Evolutionary conservation across 1,140 invertebrate species (phyloP), one percentile per base, ranked within the genome.

Genomic region (Diachasma alloeum): DNA sequence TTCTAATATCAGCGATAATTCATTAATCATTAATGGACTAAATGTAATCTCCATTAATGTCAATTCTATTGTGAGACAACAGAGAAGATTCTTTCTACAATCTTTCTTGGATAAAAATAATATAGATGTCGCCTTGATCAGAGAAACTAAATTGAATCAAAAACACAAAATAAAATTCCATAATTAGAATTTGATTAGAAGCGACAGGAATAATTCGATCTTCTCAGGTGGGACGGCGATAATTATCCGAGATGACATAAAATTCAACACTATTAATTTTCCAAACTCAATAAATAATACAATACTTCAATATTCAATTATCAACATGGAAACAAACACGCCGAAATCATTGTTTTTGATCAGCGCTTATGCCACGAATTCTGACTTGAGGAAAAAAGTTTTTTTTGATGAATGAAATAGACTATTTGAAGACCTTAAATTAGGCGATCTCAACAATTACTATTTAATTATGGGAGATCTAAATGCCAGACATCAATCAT

Each of bases 391-490:
- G 17, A 22, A 67, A 24, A 26, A 11, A 5, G 15, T 59, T 2
- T 70, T 69, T 22, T 24, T 36, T 11, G 15, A 36, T 8, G 66
- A 75, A 19, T 39, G 69, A 0, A 36, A 70, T 2, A n/a, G 1
- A 0, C 31, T 75, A 6, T 75, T 53, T 13, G 26, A 9, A 13
- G 42, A 56, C 17, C 36, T 75, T 0, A 39, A 75, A 4, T 31
- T 75, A 0, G 19, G 26, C 11, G 4, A 75, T 31, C 6, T 2
- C 24, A 59, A 72, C 17, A 72, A 72, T 39, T 72, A 67, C 37
- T 77, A 72, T n/a, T 22, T 77, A 6, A 19, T 77, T 8, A 37
- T 69, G 26, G 75, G 75, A 8, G 75, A 72, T 22, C 17, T 77
- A 17, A 77, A 72, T 24, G 69, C 69, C 1, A 46, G 53, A 17